Evolutionary conservation across 2,888 invertebrate genomes (phyloP).

Genomic region (Leptodirus hochenwartii): DNA sequence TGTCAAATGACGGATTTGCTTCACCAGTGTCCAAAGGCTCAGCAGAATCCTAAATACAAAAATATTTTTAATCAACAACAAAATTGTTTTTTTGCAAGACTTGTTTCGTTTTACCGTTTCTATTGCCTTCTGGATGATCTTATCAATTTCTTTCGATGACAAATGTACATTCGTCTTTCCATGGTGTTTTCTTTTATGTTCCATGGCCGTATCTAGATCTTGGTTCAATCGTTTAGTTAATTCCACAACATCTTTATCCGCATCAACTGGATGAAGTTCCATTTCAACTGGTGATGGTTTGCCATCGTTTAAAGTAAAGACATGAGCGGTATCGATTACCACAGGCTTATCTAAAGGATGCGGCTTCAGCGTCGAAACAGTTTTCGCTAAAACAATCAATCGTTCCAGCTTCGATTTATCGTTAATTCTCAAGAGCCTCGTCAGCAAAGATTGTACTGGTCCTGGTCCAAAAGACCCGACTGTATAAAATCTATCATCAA

Average conservation of each 20-base stretch:
- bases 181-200: conserved; percentile 12
- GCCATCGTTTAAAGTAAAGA: conserved; percentile 14
- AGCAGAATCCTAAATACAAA: too few relatives aligned
- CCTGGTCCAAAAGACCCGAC: conserved; percentile 14
- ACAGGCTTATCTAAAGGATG: conserved; percentile 10
- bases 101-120: conserved; percentile 12
- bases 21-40: too few relatives aligned
- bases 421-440: conserved; percentile 13
- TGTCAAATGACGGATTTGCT: too few relatives aligned
- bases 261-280: background rate
- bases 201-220: conserved; percentile 14
- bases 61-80: too few relatives aligned
- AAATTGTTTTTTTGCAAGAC: too few relatives aligned
- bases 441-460: conserved; percentile 13
- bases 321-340: conserved; percentile 16
- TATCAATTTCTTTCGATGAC: conserved; percentile 14
- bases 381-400: conserved; percentile 14
- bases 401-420: conserved; percentile 12
- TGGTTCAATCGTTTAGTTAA: conserved; percentile 13
- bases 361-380: conserved; percentile 2
- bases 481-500: conserved; percentile 14
- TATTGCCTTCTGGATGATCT: conserved; percentile 13
- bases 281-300: too few relatives aligned
- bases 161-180: conserved; percentile 13
- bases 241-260: conserved; percentile 8